Base-by-base conservation (phyloP, 2,113 vertebrate genomes). In the Dicerorhinus sumatrensis region DNA sequence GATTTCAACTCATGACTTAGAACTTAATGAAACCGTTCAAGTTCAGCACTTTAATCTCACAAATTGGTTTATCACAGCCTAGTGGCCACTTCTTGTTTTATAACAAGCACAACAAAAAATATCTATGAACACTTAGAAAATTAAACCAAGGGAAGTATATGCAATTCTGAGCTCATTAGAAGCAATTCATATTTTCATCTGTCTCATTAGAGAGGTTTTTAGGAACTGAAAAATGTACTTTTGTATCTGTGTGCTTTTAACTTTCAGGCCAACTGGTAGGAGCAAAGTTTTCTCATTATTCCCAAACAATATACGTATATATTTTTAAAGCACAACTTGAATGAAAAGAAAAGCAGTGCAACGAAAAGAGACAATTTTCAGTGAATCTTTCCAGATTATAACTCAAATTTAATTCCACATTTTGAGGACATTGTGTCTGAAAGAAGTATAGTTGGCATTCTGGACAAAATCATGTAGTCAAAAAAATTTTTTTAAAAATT, bases 31-130 rank as follows among this genome's bases (percentile, higher is more conserved):
- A 99, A 98, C 97, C 60, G 63, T 99, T 99, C 98, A 98, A 99
- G 98, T 97, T 98, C 97, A 98, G 97, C 98, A 97, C 98, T 99
- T 98, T 99, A 98, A 99, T 99, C 98, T 99, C 98, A 97, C 98
- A 99, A 98, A 99, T 98, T 99, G 98, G 98, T 99, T 98, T 99
- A 99, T 99, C 98, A 98, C 98, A 99, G 98, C 98, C 98, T 98
- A 98, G 98, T 99, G 99, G 98, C 98, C 97, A 98, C 98, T 99
- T 99, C 98, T 99, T 99, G 98, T 99, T 99, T 98, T 98, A 98
- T 98, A 99, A 99, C 98, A 98, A 98, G 98, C 98, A 98, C 98
- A 99, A 98, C 98, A 98, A 98, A 99, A 99, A 98, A 98, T 99
- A 98, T 98, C 98, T 98, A 97, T 98, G 98, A 99, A 98, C 97